Base-by-base conservation (phyloP, 2,113 vertebrate species). In the Trematomus loennbergii region DNA sequence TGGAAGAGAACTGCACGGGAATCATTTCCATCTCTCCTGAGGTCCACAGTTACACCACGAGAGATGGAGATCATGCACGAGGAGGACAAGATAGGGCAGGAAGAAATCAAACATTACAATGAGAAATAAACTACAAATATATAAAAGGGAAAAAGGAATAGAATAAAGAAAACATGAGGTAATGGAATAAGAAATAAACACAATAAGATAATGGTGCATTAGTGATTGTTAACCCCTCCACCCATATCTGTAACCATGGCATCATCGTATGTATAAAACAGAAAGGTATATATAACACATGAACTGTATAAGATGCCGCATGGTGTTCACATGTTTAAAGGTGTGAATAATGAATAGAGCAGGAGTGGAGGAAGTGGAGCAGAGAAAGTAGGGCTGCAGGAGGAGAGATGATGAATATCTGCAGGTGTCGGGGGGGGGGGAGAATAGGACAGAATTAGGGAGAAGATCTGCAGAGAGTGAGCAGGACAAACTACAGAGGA, bases 401-500 rank as follows among this genome's bases (percentile, higher is more conserved):
- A 72, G 72, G 79, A 64, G 73, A 77, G 83, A 92, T n/a, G n/a
- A n/a, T 95, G 92, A 94, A 95, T 95, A 86, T 88, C 83, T 85
- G 93, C 87, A 91, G 85, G 93, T 89, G 93, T 89, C 91, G 89
- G 83, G 75, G 91, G n/a, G n/a, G n/a, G 85, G 82, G 85, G 25
- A 2, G 25, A 94, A 90, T 93, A 93, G 94, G 89, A 91, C 90
- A 71, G 87, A 83, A 92, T 89, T 79, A 63, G 66, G 66, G 90
- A 87, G 81, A 46, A 74, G 84, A 5, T 2, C 79, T 48, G 73
- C 60, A 68, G 53, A 86, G 36, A 45, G 58, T 61, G 57, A 57
- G 62, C 72, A 49, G 84, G 82, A 72, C 83, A 85, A 79, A 72
- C 69, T 87, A 72, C 69, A 33, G 67, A 25, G 25, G 25, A 25